phyloP scores from a whole-genome alignment of 2,113 vertebrate genomes.

The Lophura nycthemera region DNA sequence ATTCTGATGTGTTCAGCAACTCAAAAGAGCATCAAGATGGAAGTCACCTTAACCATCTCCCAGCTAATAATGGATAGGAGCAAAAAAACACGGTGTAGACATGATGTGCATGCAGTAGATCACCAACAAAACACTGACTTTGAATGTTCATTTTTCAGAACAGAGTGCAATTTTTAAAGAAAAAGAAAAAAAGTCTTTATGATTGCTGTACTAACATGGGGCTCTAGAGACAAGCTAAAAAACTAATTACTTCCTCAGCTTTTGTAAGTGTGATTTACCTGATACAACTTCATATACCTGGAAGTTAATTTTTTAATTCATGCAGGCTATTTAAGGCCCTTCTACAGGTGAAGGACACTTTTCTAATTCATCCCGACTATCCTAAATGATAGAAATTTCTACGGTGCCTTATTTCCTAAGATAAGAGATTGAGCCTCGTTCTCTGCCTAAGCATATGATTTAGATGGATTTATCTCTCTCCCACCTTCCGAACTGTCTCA shows the following conservation, averaged over 20 bases:
- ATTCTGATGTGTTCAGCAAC: neutral
- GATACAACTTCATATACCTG: neutral
- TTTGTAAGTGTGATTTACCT: slow-evolving; percentile 36
- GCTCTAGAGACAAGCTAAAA: slow-evolving; percentile 27
- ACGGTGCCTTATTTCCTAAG: neutral
- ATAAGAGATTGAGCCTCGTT: neutral
- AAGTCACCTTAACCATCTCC: slow-evolving; percentile 5
- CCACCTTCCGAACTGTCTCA: neutral
- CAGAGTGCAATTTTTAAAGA: neutral
- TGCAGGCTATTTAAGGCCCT: neutral
- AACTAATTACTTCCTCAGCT: slow-evolving; percentile 16
- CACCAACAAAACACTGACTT: slow-evolving; percentile 18
- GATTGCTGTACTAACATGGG: neutral
- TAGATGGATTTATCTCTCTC: neutral
- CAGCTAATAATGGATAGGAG: neutral
- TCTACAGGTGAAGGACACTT: neutral
- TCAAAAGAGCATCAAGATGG: neutral
- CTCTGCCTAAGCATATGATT: neutral
- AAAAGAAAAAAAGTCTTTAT: neutral
- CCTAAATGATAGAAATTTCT: neutral
- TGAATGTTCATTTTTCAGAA: neutral
- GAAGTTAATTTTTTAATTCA: slow-evolving; percentile 7
- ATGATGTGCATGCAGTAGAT: neutral
- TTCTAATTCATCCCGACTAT: neutral
- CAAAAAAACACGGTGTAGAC: neutral